Base-by-base conservation (phyloP, 2,113 vertebrate genomes). In the Tauraco erythrolophus region DNA sequence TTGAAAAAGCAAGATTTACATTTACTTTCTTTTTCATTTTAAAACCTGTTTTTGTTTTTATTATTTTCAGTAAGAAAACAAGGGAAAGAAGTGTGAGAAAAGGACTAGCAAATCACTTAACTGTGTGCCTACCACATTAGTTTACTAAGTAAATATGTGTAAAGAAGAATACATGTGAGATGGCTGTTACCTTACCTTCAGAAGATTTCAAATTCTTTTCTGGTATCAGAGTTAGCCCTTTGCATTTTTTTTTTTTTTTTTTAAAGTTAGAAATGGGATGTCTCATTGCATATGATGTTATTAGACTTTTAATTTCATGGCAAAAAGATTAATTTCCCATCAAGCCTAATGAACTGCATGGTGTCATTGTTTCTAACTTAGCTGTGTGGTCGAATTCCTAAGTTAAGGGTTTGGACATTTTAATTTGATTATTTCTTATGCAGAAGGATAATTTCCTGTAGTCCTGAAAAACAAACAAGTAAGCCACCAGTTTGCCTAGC, bases 291-390 rank as follows among this genome's bases (percentile, higher is more conserved):
- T 25, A 16, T 43, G 7, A 65, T 61, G 19, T 57, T 92, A 18
- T 75, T 95, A 82, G 37, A 17, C 37, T 94, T 56, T 78, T 91
- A 87, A 79, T 95, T 92, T 96, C 81, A 57, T 94, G 89, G 70
- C 80, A 80, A 77, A 89, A 94, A 87, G 57, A 69, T 70, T 88
- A 54, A 83, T 91, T 92, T 96, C 41, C 27, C 46, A 31, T 74
- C 8, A 70, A 85, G 19, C 48, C 50, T 89, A 72, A 84, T 79
- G 76, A 88, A 33, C 30, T 83, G 54, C 56, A n/a, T 27, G 35
- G 80, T 9, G 66, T 87, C 45, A 37, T 70, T 88, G 25, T 78
- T 91, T 72, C 46, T 54, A 91, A 51, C 62, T 79, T 50, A 80
- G 28, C 41, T 62, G 43, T 90, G 54, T 87, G 69, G 77, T 72